A percentile compares a stretch with the other conserved stretches of the same genome.
phyloP scores from a whole-genome alignment of 2,888 invertebrate species.

The Herminia tarsipennalis region DNA sequence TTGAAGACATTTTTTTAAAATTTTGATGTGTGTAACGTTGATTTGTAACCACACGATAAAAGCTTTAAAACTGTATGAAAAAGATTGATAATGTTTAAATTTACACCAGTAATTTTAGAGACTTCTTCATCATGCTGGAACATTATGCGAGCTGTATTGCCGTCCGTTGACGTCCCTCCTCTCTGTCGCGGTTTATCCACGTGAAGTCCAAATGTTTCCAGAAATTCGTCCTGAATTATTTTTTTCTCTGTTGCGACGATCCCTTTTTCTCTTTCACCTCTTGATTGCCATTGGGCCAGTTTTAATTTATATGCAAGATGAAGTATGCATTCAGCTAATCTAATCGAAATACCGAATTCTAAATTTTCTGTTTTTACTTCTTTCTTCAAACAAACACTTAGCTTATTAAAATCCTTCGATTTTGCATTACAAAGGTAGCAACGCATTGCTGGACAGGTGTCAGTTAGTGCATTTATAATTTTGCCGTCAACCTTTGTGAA shows the following conservation, averaged over 20 bases:
- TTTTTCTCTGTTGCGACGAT: neutral
- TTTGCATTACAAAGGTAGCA: neutral
- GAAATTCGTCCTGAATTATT: neutral
- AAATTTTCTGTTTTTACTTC: neutral
- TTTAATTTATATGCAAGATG: neutral
- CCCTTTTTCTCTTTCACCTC: neutral
- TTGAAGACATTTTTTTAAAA: too few relatives aligned
- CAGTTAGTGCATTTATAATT: neutral
- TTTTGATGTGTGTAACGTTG: too few relatives aligned
- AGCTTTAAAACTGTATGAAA: too few relatives aligned
- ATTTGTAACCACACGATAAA: too few relatives aligned
- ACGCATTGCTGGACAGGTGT: neutral
- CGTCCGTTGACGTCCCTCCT: neutral
- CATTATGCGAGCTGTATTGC: too few relatives aligned
- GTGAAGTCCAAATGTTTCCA: neutral
- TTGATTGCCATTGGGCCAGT: neutral
- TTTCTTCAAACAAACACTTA: neutral
- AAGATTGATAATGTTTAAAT: too few relatives aligned
- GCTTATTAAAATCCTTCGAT: neutral
- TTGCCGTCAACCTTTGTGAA: neutral
- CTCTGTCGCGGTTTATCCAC: slow-evolving; percentile 1
- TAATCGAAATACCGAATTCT: neutral
- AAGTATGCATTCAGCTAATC: neutral
- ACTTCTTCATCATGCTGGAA: too few relatives aligned
- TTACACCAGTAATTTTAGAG: too few relatives aligned